Conservation (phyloP, 2,888 invertebrate species). For the Catocala nupta region DNA sequence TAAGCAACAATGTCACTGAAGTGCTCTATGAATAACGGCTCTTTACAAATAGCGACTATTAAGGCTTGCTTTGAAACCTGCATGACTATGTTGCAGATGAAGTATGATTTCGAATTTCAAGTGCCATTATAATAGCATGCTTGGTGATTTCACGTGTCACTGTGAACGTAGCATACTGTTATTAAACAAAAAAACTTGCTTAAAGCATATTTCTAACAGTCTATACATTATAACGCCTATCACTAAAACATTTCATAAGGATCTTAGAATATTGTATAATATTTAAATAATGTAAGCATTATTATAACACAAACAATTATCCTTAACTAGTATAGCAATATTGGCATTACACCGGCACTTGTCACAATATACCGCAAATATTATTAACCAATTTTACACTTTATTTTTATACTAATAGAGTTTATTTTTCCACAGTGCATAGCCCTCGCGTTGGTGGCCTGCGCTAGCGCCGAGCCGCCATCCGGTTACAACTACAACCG, state of each 20-base stretch:
- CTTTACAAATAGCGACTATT: neutral
- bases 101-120: neutral
- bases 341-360: conserved; percentile 16
- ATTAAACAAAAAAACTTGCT: no score
- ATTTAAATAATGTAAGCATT: no score
- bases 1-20: conserved; percentile 5
- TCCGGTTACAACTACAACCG: conserved; percentile 92
- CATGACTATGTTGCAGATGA: neutral
- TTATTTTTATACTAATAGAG: conserved; percentile 28
- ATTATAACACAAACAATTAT: no score
- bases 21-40: conserved; percentile 1
- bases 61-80: neutral
- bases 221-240: no score
- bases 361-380: conserved; percentile 22
- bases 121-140: neutral
- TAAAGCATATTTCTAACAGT: no score
- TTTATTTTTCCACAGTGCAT: conserved; percentile 89
- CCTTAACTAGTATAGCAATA: no score
- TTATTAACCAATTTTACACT: neutral
- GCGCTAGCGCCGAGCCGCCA: conserved; percentile 92
- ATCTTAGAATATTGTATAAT: no score
- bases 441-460: conserved; percentile 93
- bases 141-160: neutral
- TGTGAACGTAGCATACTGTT: no score
- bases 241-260: no score